Base-by-base conservation (phyloP, 2,888 invertebrate genomes). In the Leucania comma region DNA sequence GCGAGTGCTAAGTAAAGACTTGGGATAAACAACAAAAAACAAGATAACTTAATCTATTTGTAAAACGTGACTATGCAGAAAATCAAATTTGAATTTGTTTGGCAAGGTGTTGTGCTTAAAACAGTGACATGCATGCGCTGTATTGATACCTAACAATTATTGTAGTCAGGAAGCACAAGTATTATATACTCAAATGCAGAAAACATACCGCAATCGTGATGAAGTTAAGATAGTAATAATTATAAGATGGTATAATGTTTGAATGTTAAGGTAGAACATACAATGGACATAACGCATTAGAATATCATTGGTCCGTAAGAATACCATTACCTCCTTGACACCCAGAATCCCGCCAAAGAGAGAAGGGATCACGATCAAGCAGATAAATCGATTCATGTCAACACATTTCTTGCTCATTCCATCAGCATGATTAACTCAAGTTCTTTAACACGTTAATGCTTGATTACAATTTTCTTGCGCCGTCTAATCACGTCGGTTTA, bases 391-490 rank as follows among this genome's bases (percentile, higher is more conserved):
- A 64, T 73, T 77, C 51, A 26, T 67, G 46, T 73, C 51, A 26
- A 68, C 60, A 61, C 26, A 63, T 59, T 79, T 69, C 75, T 79
- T 75, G 62, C 35, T n/a, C 26, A 53, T 46, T 66, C 64, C 58
- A 57, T 53, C 38, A 42, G 56, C 17, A 32, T 58, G 70, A 77
- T 78, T 66, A 78, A 50, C 46, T 66, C 51, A 50, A 61, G 24
- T 78, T 77, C 73, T 68, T 54, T 48, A 53, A 46, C 50, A 61
- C 24, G 6, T 75, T 35, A 53, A 53, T 35, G 59, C 26, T 46
- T 72, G 61, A 68, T 72, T 75, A 59, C 53, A 32, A 56, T 68
- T 82, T 84, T 74, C 78, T 84, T 72, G 69, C 58, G 63, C 51
- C 54, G 29, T 61, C 56, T 72, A 72, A 68, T 71, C 61, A 73